These are phyloP conservation scores for Rhinoderma darwinii DNA, from an alignment of 2,113 vertebrate genomes.

Conservation along the genomic window DNA sequence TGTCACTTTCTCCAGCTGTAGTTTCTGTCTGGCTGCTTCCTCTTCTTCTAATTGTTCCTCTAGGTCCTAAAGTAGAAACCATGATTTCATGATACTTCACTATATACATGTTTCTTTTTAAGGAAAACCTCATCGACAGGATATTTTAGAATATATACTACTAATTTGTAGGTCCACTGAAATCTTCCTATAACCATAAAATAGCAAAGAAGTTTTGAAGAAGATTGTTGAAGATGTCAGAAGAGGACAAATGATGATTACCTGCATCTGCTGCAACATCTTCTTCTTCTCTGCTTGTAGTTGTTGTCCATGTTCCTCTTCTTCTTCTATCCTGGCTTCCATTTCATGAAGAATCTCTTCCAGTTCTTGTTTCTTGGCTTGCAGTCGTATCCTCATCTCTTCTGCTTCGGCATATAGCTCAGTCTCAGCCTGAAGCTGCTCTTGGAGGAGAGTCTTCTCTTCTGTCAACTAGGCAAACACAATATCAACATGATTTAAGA, in stretches of 20 bases:
- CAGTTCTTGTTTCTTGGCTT: constrained; percentile 91
- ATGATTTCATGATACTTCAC: not conserved
- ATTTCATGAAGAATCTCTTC: constrained; percentile 95
- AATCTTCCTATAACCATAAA: not conserved
- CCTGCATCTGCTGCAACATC: constrained; percentile 91
- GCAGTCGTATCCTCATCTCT: constrained; percentile 88
- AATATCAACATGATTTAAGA: not conserved
- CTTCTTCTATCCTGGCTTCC: constrained; percentile 92
- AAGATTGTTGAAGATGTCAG: too few species aligned
- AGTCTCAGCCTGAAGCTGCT: constrained; percentile 87
- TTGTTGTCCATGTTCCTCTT: constrained; percentile 83
- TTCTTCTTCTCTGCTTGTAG: constrained; percentile 89
- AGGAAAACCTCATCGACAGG: too few species aligned
- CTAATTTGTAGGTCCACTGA: not conserved
- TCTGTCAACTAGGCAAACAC: constrained; percentile 76
- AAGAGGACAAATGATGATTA: constrained; percentile 60
- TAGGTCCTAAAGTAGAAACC: constrained; percentile 75
- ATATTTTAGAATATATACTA: too few species aligned
- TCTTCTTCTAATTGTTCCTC: constrained; percentile 87
- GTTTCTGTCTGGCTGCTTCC: constrained; percentile 86
- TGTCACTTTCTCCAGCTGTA: constrained; percentile 88
- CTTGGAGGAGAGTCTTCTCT: constrained; percentile 84
- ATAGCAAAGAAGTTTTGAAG: not conserved
- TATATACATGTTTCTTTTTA: not conserved
- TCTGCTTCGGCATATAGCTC: constrained; percentile 89